Base-by-base conservation (phyloP, 2,888 invertebrate species). In the Corythucha ciliata region DNA sequence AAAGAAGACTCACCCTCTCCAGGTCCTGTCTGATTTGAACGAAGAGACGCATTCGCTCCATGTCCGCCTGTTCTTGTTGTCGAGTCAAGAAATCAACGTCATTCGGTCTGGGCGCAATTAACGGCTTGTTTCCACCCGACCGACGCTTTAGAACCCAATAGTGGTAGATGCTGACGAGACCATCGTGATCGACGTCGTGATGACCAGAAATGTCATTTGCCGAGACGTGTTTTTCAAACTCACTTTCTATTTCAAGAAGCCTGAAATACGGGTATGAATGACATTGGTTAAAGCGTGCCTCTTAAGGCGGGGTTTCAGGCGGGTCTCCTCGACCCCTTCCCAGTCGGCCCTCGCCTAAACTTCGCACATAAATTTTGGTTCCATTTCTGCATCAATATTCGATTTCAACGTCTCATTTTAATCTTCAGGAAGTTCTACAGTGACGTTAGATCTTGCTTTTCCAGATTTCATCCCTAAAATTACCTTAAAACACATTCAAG, bases 141-240 rank as follows among this genome's bases (percentile, higher is more conserved):
- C 90, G 80, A 67, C 97, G 77, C 68, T 96, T 97, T 55, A 96
- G 71, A 69, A 92, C 92, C 97, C 97, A 98, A 69, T 93, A 98
- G 67, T 90, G 86, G 68, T 86, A 93, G 63, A 96, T 86, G 62
- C 84, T 82, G 62, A 83, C 79, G 55, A 94, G 79, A 47, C 86
- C 83, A 62, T 91, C 90, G 62, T 79, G 77, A 65, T 91, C 89
- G 34, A 89, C 79, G 63, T 89, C 84, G 52, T 89, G 74, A 66
- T 83, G 83, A 20, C 45, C 37, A 63, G 81, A 81, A 47, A 91
- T 81, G 65, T 91, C 90, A 68, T 83, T 85, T 25, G 84, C 74
- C 63, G 80, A 82, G 14, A 94, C 92, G 65, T 91, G 88, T 64
- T 83, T 85, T 69, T 88, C 90, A 69, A 96, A 96, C 69, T 93